Evolutionary conservation across 2,797 vertebrate genomes (phyloP), one percentile per base, ranked within the genome.

Genomic region (Mormyrops boulengeri): DNA sequence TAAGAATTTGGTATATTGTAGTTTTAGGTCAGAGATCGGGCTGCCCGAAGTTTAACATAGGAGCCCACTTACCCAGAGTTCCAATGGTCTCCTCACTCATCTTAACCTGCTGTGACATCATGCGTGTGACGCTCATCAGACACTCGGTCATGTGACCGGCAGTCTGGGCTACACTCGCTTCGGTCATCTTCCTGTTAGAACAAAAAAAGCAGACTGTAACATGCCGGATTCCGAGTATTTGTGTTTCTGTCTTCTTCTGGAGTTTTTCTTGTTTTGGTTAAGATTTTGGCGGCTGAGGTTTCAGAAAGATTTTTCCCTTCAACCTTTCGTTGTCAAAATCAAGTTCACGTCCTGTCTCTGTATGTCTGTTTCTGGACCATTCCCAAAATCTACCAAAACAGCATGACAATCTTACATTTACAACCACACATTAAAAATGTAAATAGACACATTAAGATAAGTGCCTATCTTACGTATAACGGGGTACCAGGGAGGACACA

Each of bases 61-160:
- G n/a, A 62, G 22, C 22, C 60, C 60, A 66, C 60, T 94, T 95
- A 99, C 98, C 97, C 92, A 99, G 94, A 0, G 95, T 95, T 57
- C 96, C 94, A 91, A 99, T 96, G 0, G 96, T 94, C 92, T 98
- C 97, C 91, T 98, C 97, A 0, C 97, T 99, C 95, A 98, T 98
- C 91, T 96, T 96, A 80, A 99, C 98, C 92, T 98, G 97, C 92
- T 98, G 97, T 2, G 98, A 93, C 98, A 99, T 99, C 98, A 98
- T 97, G 90, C 97, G 96, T 93, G 98, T 98, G 94, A 99, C 96
- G 3, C 97, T 96, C 97, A 99, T 98, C 92, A 99, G 95, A 62
- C 94, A 98, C 94, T 98, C 98, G 0, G 98, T 99, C 95, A 99
- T 98, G 94, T 94, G 94, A 91, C 98, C 97, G 53, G 97, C 97